These are phyloP conservation scores for Popillia japonica DNA, from an alignment of 1,140 invertebrate species.

Conservation along the genomic window DNA sequence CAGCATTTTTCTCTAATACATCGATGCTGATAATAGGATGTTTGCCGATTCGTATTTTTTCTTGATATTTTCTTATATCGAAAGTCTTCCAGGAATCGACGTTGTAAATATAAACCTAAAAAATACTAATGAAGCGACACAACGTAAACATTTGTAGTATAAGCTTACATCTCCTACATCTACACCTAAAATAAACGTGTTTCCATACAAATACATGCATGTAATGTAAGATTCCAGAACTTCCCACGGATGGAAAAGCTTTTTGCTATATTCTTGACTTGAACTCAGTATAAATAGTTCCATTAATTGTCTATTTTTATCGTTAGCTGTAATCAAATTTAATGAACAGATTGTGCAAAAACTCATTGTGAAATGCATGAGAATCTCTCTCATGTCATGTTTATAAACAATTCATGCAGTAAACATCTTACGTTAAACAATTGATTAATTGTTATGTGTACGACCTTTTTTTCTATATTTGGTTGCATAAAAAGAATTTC, in stretches of 20 bases:
- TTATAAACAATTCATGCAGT: too few relatives aligned
- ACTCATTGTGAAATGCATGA: too few relatives aligned
- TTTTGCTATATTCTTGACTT: slow-evolving; percentile 51
- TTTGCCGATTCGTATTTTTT: slow-evolving; percentile 51
- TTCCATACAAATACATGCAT: slow-evolving; percentile 58
- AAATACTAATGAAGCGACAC: slow-evolving; percentile 16
- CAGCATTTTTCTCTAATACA: slow-evolving; percentile 49
- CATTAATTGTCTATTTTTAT: slow-evolving; percentile 49
- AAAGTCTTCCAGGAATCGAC: slow-evolving; percentile 55
- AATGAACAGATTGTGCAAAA: too few relatives aligned
- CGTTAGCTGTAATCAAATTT: slow-evolving; percentile 17
- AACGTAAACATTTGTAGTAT: not conserved
- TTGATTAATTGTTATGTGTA: too few relatives aligned
- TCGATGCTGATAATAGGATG: slow-evolving; percentile 55
- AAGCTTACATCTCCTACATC: slow-evolving; percentile 54
- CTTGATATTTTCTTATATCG: slow-evolving; percentile 51
- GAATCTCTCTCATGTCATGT: too few relatives aligned
- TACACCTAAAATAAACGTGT: slow-evolving; percentile 54
- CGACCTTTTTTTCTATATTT: too few relatives aligned
- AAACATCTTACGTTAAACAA: too few relatives aligned
- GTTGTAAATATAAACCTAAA: slow-evolving; percentile 56
- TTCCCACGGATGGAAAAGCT: slow-evolving; percentile 56
- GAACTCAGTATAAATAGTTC: slow-evolving; percentile 55
- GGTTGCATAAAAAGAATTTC: too few relatives aligned
- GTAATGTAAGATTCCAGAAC: slow-evolving; percentile 55